phyloP scores from a whole-genome alignment of 2,797 vertebrate genomes.

The Pipistrellus pipistrellus region DNA sequence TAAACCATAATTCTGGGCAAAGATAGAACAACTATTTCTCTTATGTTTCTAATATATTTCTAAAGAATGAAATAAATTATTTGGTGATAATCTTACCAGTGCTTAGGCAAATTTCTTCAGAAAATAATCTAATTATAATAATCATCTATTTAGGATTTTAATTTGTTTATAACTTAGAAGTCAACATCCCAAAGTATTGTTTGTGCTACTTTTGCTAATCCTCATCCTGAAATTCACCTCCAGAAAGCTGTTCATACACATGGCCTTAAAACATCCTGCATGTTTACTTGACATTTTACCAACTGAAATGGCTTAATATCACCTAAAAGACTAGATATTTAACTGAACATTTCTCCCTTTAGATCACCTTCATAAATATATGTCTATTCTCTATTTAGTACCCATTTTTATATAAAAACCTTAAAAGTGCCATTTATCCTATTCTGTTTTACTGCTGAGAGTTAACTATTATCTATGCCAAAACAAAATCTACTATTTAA shows the following conservation, averaged over 20 bases:
- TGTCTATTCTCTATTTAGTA: background rate
- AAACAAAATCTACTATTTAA: constrained; percentile 39
- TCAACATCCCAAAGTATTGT: background rate
- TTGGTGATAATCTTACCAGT: background rate
- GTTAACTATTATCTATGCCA: background rate
- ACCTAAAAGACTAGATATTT: constrained; percentile 21
- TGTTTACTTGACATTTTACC: constrained; percentile 22
- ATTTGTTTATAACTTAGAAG: constrained; percentile 7
- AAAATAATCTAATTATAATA: constrained; percentile 6
- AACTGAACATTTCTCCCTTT: background rate
- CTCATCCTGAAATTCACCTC: background rate
- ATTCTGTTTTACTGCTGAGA: constrained; percentile 6
- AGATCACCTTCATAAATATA: background rate
- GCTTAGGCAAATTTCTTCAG: background rate
- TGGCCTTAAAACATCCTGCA: background rate
- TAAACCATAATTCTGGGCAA: constrained; percentile 29
- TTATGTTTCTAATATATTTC: constrained; percentile 30
- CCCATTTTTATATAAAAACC: background rate
- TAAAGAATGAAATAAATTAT: background rate
- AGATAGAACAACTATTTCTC: background rate
- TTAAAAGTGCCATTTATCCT: background rate
- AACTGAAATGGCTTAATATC: background rate
- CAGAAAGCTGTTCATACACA: background rate
- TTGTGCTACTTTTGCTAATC: background rate
- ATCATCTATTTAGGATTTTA: background rate